These are phyloP conservation scores for Clepsis dumicolana DNA, from an alignment of 2,888 invertebrate genomes.

Conservation along the genomic window DNA sequence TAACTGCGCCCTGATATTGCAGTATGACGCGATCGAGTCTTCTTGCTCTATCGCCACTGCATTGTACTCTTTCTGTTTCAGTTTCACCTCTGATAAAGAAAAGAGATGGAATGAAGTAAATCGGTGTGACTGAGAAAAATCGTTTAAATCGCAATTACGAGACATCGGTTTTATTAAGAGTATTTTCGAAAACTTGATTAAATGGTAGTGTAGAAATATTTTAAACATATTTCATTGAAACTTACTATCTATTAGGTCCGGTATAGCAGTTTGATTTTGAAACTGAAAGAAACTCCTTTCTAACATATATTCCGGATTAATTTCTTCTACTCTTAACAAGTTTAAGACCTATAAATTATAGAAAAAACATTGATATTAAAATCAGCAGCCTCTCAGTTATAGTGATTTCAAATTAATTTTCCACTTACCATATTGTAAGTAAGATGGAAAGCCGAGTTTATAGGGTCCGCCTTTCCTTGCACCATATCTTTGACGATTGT, in stretches of 20 bases:
- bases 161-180: too few species aligned
- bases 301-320: conserved; percentile 99
- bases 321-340: conserved; percentile 98
- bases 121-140: neutral
- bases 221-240: conserved; percentile 45
- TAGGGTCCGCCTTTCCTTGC: conserved; percentile 97
- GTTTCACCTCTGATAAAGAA: conserved; percentile 84
- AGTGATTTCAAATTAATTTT: neutral
- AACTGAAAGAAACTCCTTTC: conserved; percentile 99
- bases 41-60: conserved; percentile 90
- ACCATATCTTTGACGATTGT: conserved; percentile 91
- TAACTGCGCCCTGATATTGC: conserved; percentile 93
- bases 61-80: conserved; percentile 88
- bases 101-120: neutral
- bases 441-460: conserved; percentile 99
- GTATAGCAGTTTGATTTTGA: conserved; percentile 98
- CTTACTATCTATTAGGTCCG: conserved; percentile 94
- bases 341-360: conserved; percentile 86
- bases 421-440: conserved; percentile 99
- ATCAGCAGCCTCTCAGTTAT: neutral
- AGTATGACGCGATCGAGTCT: conserved; percentile 92
- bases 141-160: neutral
- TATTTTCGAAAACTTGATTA: too few species aligned
- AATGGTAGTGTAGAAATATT: too few species aligned
- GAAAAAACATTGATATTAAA: neutral